Percentiles rank a stretch among this genome's conserved stretches.
Evolutionary conservation across 2,797 vertebrate genomes (phyloP).

Genomic region (Pipistrellus kuhlii): DNA sequence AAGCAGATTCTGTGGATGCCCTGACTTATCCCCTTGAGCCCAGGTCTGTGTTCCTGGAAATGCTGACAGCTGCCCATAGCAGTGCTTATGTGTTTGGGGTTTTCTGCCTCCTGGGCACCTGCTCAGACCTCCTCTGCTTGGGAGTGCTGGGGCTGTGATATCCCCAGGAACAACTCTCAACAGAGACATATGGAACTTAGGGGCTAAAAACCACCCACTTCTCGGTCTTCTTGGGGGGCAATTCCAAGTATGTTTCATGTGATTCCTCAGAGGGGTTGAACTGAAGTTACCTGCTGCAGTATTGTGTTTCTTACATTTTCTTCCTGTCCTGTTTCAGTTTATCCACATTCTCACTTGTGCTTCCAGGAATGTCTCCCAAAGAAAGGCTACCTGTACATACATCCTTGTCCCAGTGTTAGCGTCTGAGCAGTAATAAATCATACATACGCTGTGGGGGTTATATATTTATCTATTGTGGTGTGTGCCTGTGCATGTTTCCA

Average conservation of each 20-base stretch:
- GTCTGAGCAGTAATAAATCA: not conserved
- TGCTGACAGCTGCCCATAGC: not conserved
- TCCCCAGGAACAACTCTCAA: not conserved
- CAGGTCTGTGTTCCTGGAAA: rapidly evolving
- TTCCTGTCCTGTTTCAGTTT: not conserved
- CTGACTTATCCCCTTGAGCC: not conserved
- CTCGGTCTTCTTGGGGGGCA: not conserved
- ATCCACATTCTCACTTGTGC: not conserved
- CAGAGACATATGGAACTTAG: not conserved
- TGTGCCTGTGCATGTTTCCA: not conserved
- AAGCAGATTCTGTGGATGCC: not conserved
- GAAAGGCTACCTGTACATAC: not conserved
- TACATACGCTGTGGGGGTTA: too few relatives aligned
- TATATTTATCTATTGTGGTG: not conserved
- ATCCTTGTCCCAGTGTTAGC: too few relatives aligned
- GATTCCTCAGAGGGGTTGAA: too few relatives aligned
- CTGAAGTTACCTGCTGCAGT: not conserved
- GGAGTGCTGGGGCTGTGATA: not conserved
- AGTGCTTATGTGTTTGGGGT: not conserved
- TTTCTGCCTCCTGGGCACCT: not conserved
- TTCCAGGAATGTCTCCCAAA: not conserved
- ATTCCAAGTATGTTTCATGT: not conserved
- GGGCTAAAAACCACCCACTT: too few relatives aligned
- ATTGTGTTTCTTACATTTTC: not conserved
- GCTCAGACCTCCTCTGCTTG: not conserved